phyloP scores from a whole-genome alignment of 2,113 vertebrate genomes.

The Osmerus mordax region DNA sequence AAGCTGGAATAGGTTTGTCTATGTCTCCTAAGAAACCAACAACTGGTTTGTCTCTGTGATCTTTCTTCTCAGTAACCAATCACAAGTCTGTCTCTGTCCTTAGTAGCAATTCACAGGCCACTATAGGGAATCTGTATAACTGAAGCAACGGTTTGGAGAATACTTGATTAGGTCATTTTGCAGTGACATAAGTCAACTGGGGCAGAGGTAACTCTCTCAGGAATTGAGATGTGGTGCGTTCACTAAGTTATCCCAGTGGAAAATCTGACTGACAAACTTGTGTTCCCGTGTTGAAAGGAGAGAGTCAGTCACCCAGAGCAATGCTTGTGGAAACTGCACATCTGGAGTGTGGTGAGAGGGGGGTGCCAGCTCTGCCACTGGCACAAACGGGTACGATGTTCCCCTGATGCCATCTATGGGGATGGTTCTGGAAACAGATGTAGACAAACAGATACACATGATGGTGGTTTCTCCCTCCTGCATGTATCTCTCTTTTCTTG shows the following conservation, averaged over 20 bases:
- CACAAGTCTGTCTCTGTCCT: too few species aligned
- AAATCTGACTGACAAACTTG: not conserved
- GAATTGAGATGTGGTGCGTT: not conserved
- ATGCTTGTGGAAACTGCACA: not conserved
- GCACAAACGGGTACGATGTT: slow-evolving; percentile 10
- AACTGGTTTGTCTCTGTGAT: too few species aligned
- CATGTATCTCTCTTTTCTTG: too few species aligned
- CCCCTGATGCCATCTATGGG: slow-evolving; percentile 24
- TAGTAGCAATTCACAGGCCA: not conserved
- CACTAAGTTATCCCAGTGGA: not conserved
- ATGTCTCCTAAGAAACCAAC: not conserved
- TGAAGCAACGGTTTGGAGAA: not conserved
- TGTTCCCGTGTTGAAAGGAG: not conserved
- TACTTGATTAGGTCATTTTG: not conserved
- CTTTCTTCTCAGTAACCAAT: too few species aligned
- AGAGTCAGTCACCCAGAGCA: slow-evolving; percentile 1
- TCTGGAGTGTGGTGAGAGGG: slow-evolving; percentile 18
- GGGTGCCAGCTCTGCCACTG: slow-evolving; percentile 15
- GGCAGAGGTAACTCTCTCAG: not conserved
- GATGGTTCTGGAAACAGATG: not conserved
- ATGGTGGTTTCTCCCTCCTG: not conserved
- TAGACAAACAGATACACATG: not conserved
- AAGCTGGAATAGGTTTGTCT: slow-evolving; percentile 36
- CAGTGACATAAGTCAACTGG: not conserved
- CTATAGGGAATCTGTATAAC: not conserved